Base-by-base conservation (phyloP, 2,888 invertebrate species). In the Gasteruption jaculator region DNA sequence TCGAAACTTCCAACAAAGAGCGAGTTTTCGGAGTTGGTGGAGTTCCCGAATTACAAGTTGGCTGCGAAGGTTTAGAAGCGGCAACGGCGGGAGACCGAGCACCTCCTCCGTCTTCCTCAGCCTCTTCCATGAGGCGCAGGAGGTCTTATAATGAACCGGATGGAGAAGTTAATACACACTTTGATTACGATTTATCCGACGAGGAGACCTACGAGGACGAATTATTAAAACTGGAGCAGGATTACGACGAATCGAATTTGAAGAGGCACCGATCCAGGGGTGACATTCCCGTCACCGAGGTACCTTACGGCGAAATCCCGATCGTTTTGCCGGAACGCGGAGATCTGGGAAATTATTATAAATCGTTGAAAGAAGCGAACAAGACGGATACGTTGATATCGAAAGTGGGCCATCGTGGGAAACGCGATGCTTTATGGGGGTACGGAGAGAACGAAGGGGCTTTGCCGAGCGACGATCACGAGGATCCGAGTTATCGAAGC, bases 41-140 rank as follows among this genome's bases (percentile, higher is more conserved):
- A 4, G 65, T 65, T n/a, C 61, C 65, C 7, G 63, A 64, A 43
- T 46, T 63, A 21, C 63, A 65, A 41, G 62, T 63, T 25, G 62
- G 58, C 19, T 64, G 63, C 44, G 62, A 61, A 27, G 63, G 63
- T 8, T 43, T 57, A 26, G 58, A 58, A 38, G 54, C 53, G 8
- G 24, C 7, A 24, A 24, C 7, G 7, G 8, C 7, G 24, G 24
- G 24, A 8, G n/a, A 8, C n/a, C 24, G 24, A 24, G n/a, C 18
- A n/a, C n/a, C 24, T 6, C 24, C 6, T 21, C 33, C 12, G 5
- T 11, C 7, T 16, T 5, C 12, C 7, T 19, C 15, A 11, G n/a
- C 12, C 15, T 19, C 33, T 14, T 11, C 5, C 16, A 18, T 10
- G 7, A 11, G 27, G 37, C 10, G 8, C 5, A 7, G 16, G 18